Evolutionary conservation across 2,113 vertebrate species (phyloP), one percentile per base, ranked within the genome.

Genomic region (Scomber scombrus): DNA sequence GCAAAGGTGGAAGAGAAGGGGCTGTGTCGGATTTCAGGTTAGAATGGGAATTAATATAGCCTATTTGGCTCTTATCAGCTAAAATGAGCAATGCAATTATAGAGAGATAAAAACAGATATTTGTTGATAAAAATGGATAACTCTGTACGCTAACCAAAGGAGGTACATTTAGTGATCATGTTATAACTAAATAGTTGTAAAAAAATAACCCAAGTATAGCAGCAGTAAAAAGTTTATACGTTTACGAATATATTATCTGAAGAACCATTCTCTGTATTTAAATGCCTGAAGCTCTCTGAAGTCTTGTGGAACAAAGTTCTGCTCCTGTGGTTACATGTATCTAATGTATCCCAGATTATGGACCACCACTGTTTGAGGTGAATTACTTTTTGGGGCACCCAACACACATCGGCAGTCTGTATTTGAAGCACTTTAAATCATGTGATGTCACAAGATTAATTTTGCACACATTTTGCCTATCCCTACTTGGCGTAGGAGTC

Each of bases 381-480:
- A 87, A 84, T 78, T 81, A 86, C 62, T 71, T 82, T 86, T 80
- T 13, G 71, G 68, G 70, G 80, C 65, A 86, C 75, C 55, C n/a
- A 3, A 34, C 56, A 23, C 81, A 64, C 54, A 87, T 87, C 63
- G 63, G 85, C 82, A 88, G 90, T 87, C 86, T 90, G 78, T 74
- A 76, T 71, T 86, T 82, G 82, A 89, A 86, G 85, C 77, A 62
- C 75, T 83, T 45, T 95, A 93, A 93, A 94, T 93, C 90, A 95
- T 92, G 86, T 94, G 88, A 93, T 92, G 94, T 93, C 91, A 93
- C 89, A 83, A 58, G 73, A 84, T 85, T 84, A 66, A 73, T 83
- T 89, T 80, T 58, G 47, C 75, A 78, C 68, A 49, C 84, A 71
- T 84, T 83, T 71, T 75, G 69, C 75, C 71, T 81, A 75, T 62